Conservation (phyloP, 92 coral and sea anemone species). For the Ricordea florida region DNA sequence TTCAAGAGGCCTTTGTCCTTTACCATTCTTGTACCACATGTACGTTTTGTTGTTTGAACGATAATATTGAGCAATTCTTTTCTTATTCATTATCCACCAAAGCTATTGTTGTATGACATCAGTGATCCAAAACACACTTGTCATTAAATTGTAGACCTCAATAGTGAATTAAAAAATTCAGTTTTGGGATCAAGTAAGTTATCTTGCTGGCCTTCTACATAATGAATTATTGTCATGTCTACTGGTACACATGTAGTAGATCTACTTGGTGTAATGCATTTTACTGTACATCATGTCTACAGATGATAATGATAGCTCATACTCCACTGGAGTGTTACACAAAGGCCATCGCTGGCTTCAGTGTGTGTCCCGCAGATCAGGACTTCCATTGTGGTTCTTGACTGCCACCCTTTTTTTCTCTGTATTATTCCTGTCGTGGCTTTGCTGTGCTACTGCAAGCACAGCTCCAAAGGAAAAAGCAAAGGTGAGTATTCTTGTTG, state of each 20-base stretch:
- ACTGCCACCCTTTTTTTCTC: constrained; percentile 76
- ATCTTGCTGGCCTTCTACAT: too few species aligned
- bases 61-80: too few species aligned
- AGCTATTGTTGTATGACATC: too few species aligned
- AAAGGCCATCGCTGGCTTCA: constrained; percentile 85
- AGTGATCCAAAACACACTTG: constrained; percentile 2
- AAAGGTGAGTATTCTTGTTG: constrained; percentile 43
- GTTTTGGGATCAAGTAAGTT: too few species aligned
- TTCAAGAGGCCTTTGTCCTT: too few species aligned
- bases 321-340: constrained; percentile 37
- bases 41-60: too few species aligned
- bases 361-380: constrained; percentile 93
- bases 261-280: too few species aligned
- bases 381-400: constrained; percentile 92
- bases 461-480: constrained; percentile 60
- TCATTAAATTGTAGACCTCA: too few species aligned
- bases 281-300: too few species aligned
- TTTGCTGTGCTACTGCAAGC: constrained; percentile 81
- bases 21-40: too few species aligned
- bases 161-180: neutral
- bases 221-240: too few species aligned
- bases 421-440: constrained; percentile 86
- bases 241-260: neutral
- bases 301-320: constrained; percentile 10
- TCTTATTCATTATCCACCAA: too few species aligned